phyloP scores from a whole-genome alignment of 2,797 vertebrate genomes.

The Lateolabrax maculatus region DNA sequence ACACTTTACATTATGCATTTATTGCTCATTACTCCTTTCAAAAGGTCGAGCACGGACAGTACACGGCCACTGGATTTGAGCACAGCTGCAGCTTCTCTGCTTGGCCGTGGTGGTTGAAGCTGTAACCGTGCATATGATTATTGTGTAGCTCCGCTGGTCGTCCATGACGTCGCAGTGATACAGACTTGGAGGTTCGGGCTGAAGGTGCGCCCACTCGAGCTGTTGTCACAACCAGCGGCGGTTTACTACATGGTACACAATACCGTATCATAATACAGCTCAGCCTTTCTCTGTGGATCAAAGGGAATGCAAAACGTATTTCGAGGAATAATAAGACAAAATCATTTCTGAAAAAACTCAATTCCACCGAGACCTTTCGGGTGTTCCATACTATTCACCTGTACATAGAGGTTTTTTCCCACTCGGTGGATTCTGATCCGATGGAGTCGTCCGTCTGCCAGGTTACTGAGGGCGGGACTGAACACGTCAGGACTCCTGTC shows the following conservation, averaged over 20 bases:
- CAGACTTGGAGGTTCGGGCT: too few species aligned
- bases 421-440: slow-evolving; percentile 90
- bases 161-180: too few species aligned
- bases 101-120: not conserved
- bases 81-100: not conserved
- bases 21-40: not conserved
- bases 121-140: not conserved
- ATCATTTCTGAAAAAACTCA: too few species aligned
- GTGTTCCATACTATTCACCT: slow-evolving; percentile 83
- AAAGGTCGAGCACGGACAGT: not conserved
- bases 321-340: not conserved
- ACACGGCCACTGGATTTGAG: not conserved
- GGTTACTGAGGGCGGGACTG: slow-evolving; percentile 85
- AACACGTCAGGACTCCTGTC: slow-evolving; percentile 89
- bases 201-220: too few species aligned
- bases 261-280: too few species aligned
- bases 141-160: too few species aligned
- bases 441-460: slow-evolving; percentile 92
- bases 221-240: too few species aligned
- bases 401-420: slow-evolving; percentile 89
- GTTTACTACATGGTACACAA: too few species aligned
- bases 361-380: not conserved
- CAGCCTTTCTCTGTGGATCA: too few species aligned
- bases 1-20: not conserved
- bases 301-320: not conserved